Evolutionary conservation across 1,140 invertebrate species (phyloP).

Genomic region (Andrena cerasifolii): DNA sequence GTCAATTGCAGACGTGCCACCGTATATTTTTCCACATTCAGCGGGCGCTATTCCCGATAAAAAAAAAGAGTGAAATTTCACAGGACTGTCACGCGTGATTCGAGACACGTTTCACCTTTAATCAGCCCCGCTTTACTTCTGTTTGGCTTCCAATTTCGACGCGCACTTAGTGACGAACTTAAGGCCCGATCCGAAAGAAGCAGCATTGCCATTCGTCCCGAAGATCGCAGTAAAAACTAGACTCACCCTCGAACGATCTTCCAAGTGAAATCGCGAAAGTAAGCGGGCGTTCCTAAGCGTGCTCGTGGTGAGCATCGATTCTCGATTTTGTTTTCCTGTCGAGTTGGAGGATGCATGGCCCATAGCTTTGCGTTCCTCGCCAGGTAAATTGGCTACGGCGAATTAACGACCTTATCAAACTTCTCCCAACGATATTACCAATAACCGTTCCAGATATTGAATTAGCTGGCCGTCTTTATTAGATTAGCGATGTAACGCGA

Average conservation of each 20-base stretch:
- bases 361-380: not conserved
- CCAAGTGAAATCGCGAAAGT: constrained; percentile 70
- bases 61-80: not conserved
- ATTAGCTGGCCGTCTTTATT: not conserved
- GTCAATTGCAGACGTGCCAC: not conserved
- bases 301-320: constrained; percentile 63
- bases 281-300: constrained; percentile 55
- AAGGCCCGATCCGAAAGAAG: too few relatives aligned
- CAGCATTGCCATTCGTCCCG: too few relatives aligned
- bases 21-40: not conserved
- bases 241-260: constrained; percentile 62
- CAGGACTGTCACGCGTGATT: not conserved
- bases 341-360: constrained; percentile 32
- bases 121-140: not conserved
- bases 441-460: constrained; percentile 41
- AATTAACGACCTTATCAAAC: constrained; percentile 59
- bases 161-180: too few relatives aligned
- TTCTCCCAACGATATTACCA: constrained; percentile 32
- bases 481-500: not conserved
- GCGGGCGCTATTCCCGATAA: not conserved
- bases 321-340: constrained; percentile 63
- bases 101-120: not conserved
- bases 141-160: too few relatives aligned
- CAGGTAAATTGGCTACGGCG: constrained; percentile 48
- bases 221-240: constrained; percentile 64